Conservation (phyloP, 2,797 vertebrate species). For the Parauchenoglanis punctatus region DNA sequence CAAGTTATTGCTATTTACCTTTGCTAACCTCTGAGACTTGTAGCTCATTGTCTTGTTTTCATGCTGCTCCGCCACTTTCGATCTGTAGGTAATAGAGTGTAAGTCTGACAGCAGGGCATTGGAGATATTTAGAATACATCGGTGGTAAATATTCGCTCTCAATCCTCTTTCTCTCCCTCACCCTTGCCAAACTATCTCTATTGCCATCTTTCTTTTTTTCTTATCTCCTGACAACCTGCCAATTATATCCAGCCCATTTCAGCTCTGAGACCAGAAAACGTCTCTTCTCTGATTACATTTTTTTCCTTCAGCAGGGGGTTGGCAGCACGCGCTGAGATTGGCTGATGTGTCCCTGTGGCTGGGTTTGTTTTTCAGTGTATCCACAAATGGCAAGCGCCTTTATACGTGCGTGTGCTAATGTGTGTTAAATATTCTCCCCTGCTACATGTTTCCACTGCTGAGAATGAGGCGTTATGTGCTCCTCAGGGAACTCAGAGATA, state of each 20-base stretch:
- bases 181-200: background rate
- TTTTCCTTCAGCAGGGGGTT: conserved; percentile 6
- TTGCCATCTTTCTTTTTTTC: background rate
- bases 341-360: conserved; percentile 22
- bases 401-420: conserved; percentile 38
- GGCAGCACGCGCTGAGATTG: conserved; percentile 9
- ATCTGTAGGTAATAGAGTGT: conserved; percentile 63
- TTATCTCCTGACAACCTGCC: conserved; percentile 54
- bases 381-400: conserved; percentile 22
- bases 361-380: conserved; percentile 25
- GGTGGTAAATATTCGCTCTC: conserved; percentile 43
- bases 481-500: conserved; percentile 44
- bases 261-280: conserved; percentile 38
- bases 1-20: conserved; percentile 52
- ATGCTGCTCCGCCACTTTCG: conserved; percentile 45
- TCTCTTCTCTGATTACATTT: conserved; percentile 39
- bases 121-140: conserved; percentile 62
- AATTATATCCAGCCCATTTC: conserved; percentile 52
- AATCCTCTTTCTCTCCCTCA: background rate
- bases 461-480: conserved; percentile 37
- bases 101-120: conserved; percentile 64
- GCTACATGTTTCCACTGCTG: conserved; percentile 11
- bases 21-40: conserved; percentile 34
- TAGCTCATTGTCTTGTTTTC: conserved; percentile 51
- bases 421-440: conserved; percentile 38